Base-by-base conservation (phyloP, 2,113 vertebrate species). In the Todiramphus chloris region DNA sequence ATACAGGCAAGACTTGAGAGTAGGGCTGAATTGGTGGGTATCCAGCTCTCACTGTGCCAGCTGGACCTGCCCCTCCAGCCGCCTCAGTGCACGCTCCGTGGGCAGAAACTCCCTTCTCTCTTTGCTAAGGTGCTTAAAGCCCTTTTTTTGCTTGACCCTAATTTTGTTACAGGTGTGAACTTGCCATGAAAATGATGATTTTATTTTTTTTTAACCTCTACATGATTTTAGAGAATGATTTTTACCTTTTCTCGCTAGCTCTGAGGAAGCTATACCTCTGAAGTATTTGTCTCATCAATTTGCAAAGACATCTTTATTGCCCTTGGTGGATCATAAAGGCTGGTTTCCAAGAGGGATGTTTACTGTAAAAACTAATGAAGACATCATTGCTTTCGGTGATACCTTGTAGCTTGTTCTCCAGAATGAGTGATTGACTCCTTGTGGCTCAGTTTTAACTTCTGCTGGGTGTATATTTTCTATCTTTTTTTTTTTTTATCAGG, bases 281-380 rank as follows among this genome's bases (percentile, higher is more conserved):
- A 90, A 84, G 72, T 80, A 87, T 95, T 90, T 87, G 67, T 89
- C 87, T 95, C 90, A 96, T 96, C 87, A 97, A 79, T 95, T 95
- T 94, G 75, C 78, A 56, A 82, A 95, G 94, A 80, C 83, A 39
- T 92, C 87, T 96, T 96, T 94, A 89, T 95, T 96, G 87, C 75
- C 94, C 59, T 85, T 91, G 66, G 78, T 90, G 84, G 67, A 74
- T 88, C 69, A 48, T 93, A 91, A 83, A 90, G 83, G 66, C 92
- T 92, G 46, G 33, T 92, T 94, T 96, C 84, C 55, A 74, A 59
- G 88, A 78, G 82, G 75, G 48, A 80, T 85, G 87, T 94, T 93
- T 97, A 87, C 91, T 81, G 90, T 91, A 85, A 94, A 90, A 95
- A 56, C 89, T 96, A 95, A 97, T 95, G 88, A 96, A 94, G 96